These are phyloP conservation scores for Macrotis lagotis DNA, from an alignment of 2,113 vertebrate genomes.

Conservation along the genomic window DNA sequence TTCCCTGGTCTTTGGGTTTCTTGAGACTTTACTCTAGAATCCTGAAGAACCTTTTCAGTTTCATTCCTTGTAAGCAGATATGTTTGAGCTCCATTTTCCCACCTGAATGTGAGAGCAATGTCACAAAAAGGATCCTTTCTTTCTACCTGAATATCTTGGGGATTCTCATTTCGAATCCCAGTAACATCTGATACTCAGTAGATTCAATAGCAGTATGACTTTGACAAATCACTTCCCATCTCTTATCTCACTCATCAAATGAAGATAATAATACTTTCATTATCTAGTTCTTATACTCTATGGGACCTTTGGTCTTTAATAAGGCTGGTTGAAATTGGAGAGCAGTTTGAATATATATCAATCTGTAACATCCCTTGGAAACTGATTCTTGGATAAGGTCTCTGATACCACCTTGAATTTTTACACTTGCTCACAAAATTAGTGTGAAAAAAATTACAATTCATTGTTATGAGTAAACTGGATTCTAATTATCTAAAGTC, in stretches of 20 bases:
- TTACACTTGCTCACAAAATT: background rate
- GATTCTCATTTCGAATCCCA: background rate
- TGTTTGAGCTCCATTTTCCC: background rate
- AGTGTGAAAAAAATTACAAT: background rate
- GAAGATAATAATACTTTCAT: background rate
- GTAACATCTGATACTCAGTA: background rate
- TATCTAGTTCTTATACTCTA: background rate
- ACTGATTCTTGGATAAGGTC: background rate
- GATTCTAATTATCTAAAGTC: background rate
- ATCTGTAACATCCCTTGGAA: background rate
- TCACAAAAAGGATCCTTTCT: background rate
- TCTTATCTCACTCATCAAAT: background rate
- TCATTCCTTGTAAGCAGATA: background rate
- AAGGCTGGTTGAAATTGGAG: background rate
- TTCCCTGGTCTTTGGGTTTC: background rate
- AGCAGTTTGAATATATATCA: background rate
- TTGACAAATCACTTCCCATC: background rate
- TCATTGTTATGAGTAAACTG: background rate
- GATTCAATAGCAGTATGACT: background rate
- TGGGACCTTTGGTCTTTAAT: background rate
- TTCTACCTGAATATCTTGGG: background rate
- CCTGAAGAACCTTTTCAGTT: background rate
- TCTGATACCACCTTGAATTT: background rate
- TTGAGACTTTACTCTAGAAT: background rate
- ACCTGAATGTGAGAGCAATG: background rate